A percentile compares a stretch with the other conserved stretches of the same genome.
Evolutionary conservation across 2,797 vertebrate species (phyloP).

Genomic region (Antrozous pallidus): DNA sequence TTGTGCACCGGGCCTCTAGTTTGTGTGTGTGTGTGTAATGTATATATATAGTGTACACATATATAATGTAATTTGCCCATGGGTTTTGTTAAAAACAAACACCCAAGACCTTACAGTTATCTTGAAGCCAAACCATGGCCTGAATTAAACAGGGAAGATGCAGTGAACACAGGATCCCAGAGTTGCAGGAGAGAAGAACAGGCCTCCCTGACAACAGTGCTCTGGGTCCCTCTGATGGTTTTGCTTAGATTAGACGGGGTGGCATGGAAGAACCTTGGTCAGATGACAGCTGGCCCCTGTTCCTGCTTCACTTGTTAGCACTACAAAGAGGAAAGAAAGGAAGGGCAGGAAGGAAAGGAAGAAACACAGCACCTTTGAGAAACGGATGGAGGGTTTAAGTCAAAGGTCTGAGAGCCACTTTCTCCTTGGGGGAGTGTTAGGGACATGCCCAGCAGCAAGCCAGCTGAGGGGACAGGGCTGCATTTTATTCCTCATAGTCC

Average conservation of each 20-base stretch:
- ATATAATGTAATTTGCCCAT: too few species aligned
- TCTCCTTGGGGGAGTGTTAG: neutral
- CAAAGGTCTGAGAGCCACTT: neutral
- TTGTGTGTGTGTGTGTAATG: too few species aligned
- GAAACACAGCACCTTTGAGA: neutral
- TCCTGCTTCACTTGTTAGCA: neutral
- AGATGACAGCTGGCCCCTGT: accelerated
- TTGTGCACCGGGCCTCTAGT: too few species aligned
- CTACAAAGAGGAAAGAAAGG: neutral
- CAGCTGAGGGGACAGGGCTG: neutral
- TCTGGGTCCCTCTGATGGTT: neutral
- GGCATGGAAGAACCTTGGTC: too few species aligned
- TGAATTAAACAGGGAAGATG: neutral
- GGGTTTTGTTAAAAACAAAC: neutral
- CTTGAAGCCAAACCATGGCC: neutral
- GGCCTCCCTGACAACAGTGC: neutral
- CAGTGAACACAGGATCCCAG: neutral
- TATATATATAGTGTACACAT: too few species aligned
- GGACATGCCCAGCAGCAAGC: neutral
- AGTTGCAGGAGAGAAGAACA: neutral
- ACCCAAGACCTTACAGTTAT: neutral
- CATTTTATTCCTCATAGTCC: neutral
- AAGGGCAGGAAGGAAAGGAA: too few species aligned
- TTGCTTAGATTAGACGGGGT: too few species aligned
- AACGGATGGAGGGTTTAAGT: neutral